Evolutionary conservation across 2,888 invertebrate genomes (phyloP).

Genomic region (Stenolophus ochropezus): DNA sequence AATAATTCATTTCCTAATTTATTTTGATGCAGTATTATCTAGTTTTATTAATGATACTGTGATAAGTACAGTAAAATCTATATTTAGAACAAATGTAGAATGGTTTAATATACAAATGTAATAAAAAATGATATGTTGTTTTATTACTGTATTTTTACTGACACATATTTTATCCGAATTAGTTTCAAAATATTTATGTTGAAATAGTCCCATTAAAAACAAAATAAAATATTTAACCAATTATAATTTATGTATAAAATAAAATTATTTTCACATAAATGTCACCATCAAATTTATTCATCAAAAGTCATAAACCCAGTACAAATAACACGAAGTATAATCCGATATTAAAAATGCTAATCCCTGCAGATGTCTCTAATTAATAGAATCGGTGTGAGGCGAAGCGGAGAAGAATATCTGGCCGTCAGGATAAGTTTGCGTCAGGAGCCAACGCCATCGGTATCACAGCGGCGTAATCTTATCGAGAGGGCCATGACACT

Average conservation of each 20-base stretch:
- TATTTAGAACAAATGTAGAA: too few relatives aligned
- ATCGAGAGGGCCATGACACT: slow-evolving; percentile 40
- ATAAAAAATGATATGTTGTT: too few relatives aligned
- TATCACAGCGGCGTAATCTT: slow-evolving; percentile 43
- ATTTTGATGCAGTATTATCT: too few relatives aligned
- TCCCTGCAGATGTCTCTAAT: slow-evolving; percentile 9
- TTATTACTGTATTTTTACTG: too few relatives aligned
- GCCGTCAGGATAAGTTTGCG: slow-evolving; percentile 9
- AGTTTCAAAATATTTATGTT: background rate
- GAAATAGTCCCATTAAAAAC: background rate
- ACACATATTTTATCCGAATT: too few relatives aligned
- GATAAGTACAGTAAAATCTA: too few relatives aligned
- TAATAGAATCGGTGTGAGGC: background rate
- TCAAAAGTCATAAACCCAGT: background rate
- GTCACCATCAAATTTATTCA: background rate
- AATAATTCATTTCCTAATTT: too few relatives aligned
- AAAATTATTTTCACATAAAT: background rate
- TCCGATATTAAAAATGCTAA: background rate
- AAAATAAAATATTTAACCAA: background rate
- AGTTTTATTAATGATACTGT: too few relatives aligned
- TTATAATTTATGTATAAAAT: background rate
- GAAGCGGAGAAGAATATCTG: slow-evolving; percentile 22
- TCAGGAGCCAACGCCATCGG: slow-evolving; percentile 15
- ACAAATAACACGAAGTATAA: background rate
- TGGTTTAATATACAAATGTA: too few relatives aligned